Base-by-base conservation (phyloP, 2,888 invertebrate genomes). In the Cinara cedri region DNA sequence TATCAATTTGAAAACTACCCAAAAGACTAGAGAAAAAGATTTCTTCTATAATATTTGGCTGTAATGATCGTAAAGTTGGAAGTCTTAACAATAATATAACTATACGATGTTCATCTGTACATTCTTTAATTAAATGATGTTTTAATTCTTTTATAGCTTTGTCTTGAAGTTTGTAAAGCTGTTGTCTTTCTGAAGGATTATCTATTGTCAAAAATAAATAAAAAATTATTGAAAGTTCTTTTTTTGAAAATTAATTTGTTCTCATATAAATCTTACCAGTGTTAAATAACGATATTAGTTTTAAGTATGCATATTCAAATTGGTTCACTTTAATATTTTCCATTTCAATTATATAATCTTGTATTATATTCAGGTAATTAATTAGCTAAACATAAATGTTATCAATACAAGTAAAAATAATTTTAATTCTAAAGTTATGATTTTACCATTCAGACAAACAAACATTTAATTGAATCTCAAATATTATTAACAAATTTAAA, bases 1-100 rank as follows among this genome's bases (percentile, higher is more conserved):
- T 95, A 85, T 98, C 96, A 81, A 98, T 96, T 87, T 96, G 95
- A 83, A 98, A 94, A 86, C 93, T 94, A 8, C 96, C 97, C 68
- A 96, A 91, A 82, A 97, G 90, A 72, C 94, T 95, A 4, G 95
- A 92, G 85, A 97, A 97, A 88, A 97, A 97, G 76, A 97, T 89
- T 85, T 97, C 96, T 86, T 97, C 97, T 75, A 97, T 88, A 82
- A 93, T 89, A 16, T 91, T 87, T 1, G 93, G 91, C 80, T 92
- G 87, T 83, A 93, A 90, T 83, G 91, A 90, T 83, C 92, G 88
- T 34, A 94, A 86, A 8, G 91, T 90, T 1, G 93, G 90, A 81
- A 96, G 88, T 85, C 91, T 90, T 65, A 93, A 86, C 26, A 93
- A 87, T 55, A 93, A 87, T 54, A 90, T 89, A 49, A 90, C 89